These are phyloP conservation scores for Drosophila parvula DNA, from an alignment of 1,140 invertebrate species.

Conservation along the genomic window DNA sequence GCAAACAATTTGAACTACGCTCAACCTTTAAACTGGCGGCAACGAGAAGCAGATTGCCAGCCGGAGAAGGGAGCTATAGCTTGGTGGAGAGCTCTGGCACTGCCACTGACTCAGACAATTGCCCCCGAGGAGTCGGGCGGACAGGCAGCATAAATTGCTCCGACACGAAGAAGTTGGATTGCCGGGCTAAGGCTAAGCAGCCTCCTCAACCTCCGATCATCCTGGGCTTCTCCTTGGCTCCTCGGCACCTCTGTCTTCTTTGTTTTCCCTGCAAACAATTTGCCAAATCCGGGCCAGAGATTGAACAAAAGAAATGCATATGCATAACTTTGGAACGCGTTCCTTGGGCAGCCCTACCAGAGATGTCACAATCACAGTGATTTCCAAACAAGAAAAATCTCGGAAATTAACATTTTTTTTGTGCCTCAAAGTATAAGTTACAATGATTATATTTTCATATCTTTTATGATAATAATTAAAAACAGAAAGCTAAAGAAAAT, in stretches of 20 bases:
- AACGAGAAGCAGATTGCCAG: constrained; percentile 44
- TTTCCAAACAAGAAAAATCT: constrained; percentile 19
- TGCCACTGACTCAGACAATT: constrained; percentile 60
- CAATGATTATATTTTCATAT: too few relatives aligned
- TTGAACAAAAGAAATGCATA: constrained; percentile 69
- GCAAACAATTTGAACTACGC: constrained; percentile 79
- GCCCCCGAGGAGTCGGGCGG: constrained; percentile 50
- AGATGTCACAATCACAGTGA: constrained; percentile 42
- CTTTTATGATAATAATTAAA: too few relatives aligned
- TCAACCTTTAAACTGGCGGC: constrained; percentile 71
- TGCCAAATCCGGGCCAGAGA: constrained; percentile 65
- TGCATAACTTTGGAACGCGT: constrained; percentile 55
- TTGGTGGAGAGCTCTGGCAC: not conserved
- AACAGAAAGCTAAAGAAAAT: too few relatives aligned
- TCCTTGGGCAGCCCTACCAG: constrained; percentile 1
- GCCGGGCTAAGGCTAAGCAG: constrained; percentile 58
- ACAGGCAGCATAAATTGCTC: constrained; percentile 75
- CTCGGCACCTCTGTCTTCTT: constrained; percentile 42
- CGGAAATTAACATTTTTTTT: not conserved
- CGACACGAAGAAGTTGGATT: constrained; percentile 46
- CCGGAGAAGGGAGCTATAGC: not conserved
- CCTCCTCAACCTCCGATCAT: constrained; percentile 13
- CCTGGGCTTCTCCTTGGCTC: not conserved
- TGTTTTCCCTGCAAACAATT: constrained; percentile 75
- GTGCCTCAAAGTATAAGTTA: too few relatives aligned